phyloP scores from a whole-genome alignment of 2,797 vertebrate species.

The Microhierax caerulescens region DNA sequence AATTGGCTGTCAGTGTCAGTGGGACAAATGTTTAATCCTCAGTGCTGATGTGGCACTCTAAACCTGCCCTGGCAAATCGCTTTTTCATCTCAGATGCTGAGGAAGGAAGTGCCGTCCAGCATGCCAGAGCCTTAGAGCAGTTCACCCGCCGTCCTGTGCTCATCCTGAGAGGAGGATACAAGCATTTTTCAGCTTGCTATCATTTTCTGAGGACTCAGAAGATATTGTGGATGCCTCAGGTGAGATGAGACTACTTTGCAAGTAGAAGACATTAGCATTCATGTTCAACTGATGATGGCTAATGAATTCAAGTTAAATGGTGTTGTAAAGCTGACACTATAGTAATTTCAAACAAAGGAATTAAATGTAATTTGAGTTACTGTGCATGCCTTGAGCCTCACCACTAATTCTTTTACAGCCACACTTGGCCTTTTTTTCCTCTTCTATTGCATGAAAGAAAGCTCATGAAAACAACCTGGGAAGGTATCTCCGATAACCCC shows the following conservation, averaged over 20 bases:
- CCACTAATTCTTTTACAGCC: not conserved
- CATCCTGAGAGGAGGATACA: conserved; percentile 86
- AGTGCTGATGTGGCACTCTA: not conserved
- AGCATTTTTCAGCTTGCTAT: conserved; percentile 82
- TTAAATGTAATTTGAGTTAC: not conserved
- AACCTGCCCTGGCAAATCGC: not conserved
- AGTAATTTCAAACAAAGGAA: not conserved
- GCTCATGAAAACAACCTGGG: not conserved
- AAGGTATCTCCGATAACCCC: not conserved
- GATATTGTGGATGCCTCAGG: conserved; percentile 85
- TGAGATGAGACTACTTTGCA: conserved; percentile 37
- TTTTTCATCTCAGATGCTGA: conserved; percentile 1
- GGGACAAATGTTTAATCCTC: not conserved
- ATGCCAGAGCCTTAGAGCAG: conserved; percentile 72
- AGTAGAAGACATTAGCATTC: not conserved
- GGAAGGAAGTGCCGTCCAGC: conserved; percentile 62
- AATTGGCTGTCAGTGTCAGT: not conserved
- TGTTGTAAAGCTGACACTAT: not conserved
- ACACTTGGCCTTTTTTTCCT: not conserved
- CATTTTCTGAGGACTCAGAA: conserved; percentile 86
- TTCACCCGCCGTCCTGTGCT: conserved; percentile 73
- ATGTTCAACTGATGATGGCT: not conserved
- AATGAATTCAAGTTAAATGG: not conserved
- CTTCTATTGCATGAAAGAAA: not conserved
- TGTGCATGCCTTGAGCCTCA: not conserved